Evolutionary conservation across 2,888 invertebrate species (phyloP).

Genomic region (Mechanitis mazaeus): DNA sequence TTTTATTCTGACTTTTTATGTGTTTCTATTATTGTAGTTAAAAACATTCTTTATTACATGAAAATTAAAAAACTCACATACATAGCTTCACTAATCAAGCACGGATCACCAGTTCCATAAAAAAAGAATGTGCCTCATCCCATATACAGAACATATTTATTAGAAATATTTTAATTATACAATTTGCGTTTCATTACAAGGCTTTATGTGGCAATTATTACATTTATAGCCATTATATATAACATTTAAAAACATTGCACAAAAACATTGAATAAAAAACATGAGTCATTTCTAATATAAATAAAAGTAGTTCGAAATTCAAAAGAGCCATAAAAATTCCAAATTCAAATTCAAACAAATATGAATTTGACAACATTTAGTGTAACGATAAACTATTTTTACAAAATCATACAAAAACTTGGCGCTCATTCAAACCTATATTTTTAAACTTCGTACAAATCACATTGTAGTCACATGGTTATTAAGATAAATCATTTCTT

Average conservation of each 20-base stretch:
- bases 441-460: slow-evolving; percentile 4
- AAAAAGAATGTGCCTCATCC: slow-evolving; percentile 6
- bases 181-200: slow-evolving; percentile 6
- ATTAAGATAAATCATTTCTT: slow-evolving; percentile 7
- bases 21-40: no score
- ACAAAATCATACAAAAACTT: slow-evolving; percentile 6
- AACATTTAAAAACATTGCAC: neutral
- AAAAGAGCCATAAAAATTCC: neutral
- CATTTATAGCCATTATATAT: neutral
- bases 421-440: slow-evolving; percentile 6
- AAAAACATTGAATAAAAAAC: neutral
- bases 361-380: slow-evolving; percentile 1
- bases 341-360: neutral
- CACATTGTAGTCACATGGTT: slow-evolving; percentile 8
- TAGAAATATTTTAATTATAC: slow-evolving; percentile 14
- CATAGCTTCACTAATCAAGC: neutral
- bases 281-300: neutral
- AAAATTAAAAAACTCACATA: neutral
- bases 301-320: neutral
- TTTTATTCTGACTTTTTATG: slow-evolving; percentile 5
- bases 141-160: slow-evolving; percentile 10
- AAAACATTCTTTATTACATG: no score
- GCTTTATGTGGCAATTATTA: slow-evolving; percentile 10
- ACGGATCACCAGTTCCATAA: slow-evolving; percentile 3
- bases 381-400: slow-evolving; percentile 3